Conservation (phyloP, 2,113 vertebrate species). For the Serinus canaria region DNA sequence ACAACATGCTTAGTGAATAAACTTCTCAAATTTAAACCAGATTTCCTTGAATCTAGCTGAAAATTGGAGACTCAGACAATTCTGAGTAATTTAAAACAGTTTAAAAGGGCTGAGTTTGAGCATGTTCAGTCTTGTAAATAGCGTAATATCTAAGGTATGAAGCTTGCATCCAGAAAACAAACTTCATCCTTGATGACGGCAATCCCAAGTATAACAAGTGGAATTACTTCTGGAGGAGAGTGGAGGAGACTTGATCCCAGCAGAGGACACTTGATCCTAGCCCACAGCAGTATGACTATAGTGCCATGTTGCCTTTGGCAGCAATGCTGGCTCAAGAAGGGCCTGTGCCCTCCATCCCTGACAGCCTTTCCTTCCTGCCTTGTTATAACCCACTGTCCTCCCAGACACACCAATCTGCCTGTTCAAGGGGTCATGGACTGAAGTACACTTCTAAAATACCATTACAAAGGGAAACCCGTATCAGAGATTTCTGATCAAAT, state of each 20-base stretch:
- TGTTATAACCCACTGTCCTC: background rate
- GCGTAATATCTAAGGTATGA: background rate
- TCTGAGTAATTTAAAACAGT: background rate
- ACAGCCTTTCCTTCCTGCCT: background rate
- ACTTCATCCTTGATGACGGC: background rate
- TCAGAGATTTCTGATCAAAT: background rate
- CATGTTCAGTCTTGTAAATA: background rate
- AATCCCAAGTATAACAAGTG: background rate
- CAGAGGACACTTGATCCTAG: background rate
- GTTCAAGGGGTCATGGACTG: background rate
- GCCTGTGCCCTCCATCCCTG: background rate
- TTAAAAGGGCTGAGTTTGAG: background rate
- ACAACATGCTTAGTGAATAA: background rate
- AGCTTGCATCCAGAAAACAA: background rate
- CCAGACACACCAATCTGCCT: accelerated
- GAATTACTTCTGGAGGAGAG: background rate
- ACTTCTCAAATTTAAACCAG: background rate
- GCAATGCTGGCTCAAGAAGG: background rate
- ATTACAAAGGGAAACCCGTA: background rate
- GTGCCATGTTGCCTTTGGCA: background rate
- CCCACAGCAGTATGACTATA: background rate
- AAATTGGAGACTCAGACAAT: background rate
- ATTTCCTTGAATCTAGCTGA: background rate
- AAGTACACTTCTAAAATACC: background rate
- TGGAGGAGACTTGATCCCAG: background rate